Evolutionary conservation across 2,113 vertebrate species (phyloP).

Genomic region (Casuarius casuarius): DNA sequence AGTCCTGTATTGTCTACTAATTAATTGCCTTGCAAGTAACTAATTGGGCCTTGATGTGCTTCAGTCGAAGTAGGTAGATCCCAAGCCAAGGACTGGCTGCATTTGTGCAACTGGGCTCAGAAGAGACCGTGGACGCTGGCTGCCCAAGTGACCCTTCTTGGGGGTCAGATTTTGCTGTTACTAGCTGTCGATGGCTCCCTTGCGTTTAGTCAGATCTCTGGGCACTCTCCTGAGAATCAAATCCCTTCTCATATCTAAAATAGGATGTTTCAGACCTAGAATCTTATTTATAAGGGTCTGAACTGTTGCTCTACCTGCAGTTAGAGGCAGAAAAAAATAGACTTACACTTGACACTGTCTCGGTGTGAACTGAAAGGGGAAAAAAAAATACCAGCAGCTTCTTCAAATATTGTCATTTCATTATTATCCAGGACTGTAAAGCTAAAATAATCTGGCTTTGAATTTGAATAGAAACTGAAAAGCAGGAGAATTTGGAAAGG

Average conservation of each 20-base stretch:
- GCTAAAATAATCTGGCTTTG: slow-evolving; percentile 77
- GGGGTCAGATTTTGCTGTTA: neutral
- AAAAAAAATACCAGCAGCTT: slow-evolving; percentile 10
- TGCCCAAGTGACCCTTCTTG: neutral
- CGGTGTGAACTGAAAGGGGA: neutral
- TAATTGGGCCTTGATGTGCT: neutral
- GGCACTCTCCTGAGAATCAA: neutral
- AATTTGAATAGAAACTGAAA: slow-evolving; percentile 75
- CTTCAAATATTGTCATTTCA: slow-evolving; percentile 74
- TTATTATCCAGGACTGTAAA: slow-evolving; percentile 65
- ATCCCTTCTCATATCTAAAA: neutral
- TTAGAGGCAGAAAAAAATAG: neutral
- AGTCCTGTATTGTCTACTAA: neutral
- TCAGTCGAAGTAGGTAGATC: neutral
- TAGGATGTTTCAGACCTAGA: neutral
- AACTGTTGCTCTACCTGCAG: slow-evolving; percentile 3
- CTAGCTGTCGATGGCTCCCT: neutral
- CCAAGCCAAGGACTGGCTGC: neutral
- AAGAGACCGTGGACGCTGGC: neutral
- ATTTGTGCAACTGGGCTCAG: neutral
- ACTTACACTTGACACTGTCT: neutral
- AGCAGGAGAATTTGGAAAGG: slow-evolving; percentile 62
- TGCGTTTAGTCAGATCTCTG: neutral
- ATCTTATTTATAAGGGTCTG: neutral
- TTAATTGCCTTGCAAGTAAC: neutral